These are phyloP conservation scores for Ifrita kowaldi DNA, from an alignment of 2,113 vertebrate genomes.

Conservation along the genomic window DNA sequence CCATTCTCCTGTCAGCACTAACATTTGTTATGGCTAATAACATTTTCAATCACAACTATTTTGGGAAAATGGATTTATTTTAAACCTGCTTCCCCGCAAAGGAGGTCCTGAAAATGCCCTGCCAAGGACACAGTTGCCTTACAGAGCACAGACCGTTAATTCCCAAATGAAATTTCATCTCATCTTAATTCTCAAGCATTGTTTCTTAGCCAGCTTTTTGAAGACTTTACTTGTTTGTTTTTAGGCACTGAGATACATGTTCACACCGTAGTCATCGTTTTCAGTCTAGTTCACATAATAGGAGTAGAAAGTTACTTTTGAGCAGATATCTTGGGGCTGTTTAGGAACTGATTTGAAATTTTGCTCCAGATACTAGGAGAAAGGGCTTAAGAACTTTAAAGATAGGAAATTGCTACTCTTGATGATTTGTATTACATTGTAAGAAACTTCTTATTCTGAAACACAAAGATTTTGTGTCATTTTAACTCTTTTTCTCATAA, in stretches of 20 bases:
- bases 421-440: neutral
- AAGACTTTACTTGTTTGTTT: constrained; percentile 11
- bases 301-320: neutral
- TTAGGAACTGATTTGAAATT: neutral
- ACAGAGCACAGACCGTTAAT: constrained; percentile 71
- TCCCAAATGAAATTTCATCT: constrained; percentile 53
- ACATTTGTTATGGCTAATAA: constrained; percentile 84
- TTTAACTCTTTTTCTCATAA: neutral
- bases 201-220: neutral
- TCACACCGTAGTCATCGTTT: neutral
- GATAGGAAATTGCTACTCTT: neutral
- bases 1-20: constrained; percentile 74
- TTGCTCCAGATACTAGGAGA: neutral
- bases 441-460: neutral
- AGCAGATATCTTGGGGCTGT: neutral
- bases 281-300: neutral
- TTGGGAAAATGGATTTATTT: constrained; percentile 79
- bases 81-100: constrained; percentile 66
- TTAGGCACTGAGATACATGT: neutral
- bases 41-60: constrained; percentile 82
- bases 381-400: neutral
- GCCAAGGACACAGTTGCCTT: constrained; percentile 76
- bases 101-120: constrained; percentile 58
- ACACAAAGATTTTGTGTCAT: neutral
- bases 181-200: constrained; percentile 11